These are phyloP conservation scores for Amblyopsis rosae DNA, from an alignment of 2,113 vertebrate genomes.

Conservation along the genomic window DNA sequence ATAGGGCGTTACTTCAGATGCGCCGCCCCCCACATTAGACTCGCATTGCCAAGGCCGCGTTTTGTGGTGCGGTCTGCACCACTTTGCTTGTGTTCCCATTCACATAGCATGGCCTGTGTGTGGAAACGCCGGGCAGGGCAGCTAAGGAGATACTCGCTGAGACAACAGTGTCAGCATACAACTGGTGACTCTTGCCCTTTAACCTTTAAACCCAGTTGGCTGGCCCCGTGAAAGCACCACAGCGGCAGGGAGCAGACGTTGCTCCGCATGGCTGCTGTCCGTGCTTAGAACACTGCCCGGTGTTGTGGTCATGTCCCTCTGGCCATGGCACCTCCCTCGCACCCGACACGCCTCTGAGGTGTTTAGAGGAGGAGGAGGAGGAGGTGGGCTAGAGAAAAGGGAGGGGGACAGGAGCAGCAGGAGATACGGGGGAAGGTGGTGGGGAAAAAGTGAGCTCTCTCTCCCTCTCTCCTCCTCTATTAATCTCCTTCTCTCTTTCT, in stretches of 20 bases:
- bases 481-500: too few relatives aligned
- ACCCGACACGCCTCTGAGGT: constrained; percentile 49
- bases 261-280: constrained; percentile 72
- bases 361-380: constrained; percentile 23
- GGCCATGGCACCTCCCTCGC: constrained; percentile 52
- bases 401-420: constrained; percentile 12
- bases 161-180: too few relatives aligned
- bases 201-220: constrained; percentile 50
- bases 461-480: background rate
- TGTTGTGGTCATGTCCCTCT: constrained; percentile 69
- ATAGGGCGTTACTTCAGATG: too few relatives aligned
- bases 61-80: too few relatives aligned
- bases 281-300: constrained; percentile 62
- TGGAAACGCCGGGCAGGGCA: too few relatives aligned
- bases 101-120: too few relatives aligned
- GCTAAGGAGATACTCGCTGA: too few relatives aligned
- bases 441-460: constrained; percentile 23
- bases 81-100: too few relatives aligned
- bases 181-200: too few relatives aligned
- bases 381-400: constrained; percentile 24
- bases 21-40: too few relatives aligned
- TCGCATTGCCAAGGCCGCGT: too few relatives aligned
- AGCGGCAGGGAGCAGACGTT: constrained; percentile 68
- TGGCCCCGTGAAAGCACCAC: constrained; percentile 45
- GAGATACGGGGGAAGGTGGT: constrained; percentile 18